Evolutionary conservation across 2,888 invertebrate species (phyloP).

Genomic region (Sphaerophoria taeniata): DNA sequence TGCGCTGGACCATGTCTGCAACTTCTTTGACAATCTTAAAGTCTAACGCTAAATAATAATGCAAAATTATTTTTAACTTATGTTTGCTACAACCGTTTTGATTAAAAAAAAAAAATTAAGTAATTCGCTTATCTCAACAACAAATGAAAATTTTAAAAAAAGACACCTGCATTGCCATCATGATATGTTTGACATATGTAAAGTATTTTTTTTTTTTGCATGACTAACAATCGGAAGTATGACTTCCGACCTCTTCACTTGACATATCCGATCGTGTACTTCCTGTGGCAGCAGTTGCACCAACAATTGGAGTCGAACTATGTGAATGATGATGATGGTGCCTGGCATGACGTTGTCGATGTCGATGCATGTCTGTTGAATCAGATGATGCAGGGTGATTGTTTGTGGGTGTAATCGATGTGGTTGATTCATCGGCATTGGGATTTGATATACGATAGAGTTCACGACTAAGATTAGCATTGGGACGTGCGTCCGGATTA

Average conservation of each 20-base stretch:
- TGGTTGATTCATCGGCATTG: slow-evolving; percentile 77
- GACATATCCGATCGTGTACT: slow-evolving; percentile 53
- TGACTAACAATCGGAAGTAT: slow-evolving; percentile 61
- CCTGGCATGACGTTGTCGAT: slow-evolving; percentile 75
- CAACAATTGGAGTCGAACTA: slow-evolving; percentile 74
- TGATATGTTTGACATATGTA: slow-evolving; percentile 34
- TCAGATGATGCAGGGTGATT: slow-evolving; percentile 78
- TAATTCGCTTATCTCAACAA: slow-evolving; percentile 62
- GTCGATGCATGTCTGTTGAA: slow-evolving; percentile 73
- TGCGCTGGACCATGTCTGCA: slow-evolving; percentile 2
- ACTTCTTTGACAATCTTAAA: not conserved
- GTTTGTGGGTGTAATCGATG: slow-evolving; percentile 78
- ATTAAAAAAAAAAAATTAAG: slow-evolving; percentile 56
- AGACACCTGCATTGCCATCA: not conserved
- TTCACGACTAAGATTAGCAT: slow-evolving; percentile 76
- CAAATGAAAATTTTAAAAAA: slow-evolving; percentile 43
- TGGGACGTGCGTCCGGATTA: slow-evolving; percentile 75
- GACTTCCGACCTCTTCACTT: slow-evolving; percentile 47
- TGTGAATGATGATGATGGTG: slow-evolving; percentile 75
- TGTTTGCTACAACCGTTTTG: slow-evolving; percentile 49
- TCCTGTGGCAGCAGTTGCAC: slow-evolving; percentile 61
- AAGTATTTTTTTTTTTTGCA: not conserved
- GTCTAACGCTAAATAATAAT: not conserved
- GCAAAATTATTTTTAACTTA: slow-evolving; percentile 42
- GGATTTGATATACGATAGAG: slow-evolving; percentile 75